phyloP scores from a whole-genome alignment of 2,113 vertebrate species.

The Hypocryptadius cinnamomeus region DNA sequence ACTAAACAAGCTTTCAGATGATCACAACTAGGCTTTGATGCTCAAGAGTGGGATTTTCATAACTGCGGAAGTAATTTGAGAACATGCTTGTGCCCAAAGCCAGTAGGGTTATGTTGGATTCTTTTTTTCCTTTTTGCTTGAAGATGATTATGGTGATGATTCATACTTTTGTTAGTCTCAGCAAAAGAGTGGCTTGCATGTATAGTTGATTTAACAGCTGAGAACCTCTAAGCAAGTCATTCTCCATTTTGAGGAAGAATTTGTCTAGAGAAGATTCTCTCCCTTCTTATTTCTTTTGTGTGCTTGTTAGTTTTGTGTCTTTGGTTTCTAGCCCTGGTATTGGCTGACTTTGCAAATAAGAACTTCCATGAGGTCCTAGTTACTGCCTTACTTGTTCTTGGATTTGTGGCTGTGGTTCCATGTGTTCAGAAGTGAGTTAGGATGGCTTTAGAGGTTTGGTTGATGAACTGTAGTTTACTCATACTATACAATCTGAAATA shows the following conservation, averaged over 20 bases:
- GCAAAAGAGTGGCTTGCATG: neutral
- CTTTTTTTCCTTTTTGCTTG: neutral
- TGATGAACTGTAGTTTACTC: neutral
- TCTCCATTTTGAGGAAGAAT: neutral
- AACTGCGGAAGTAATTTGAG: slow-evolving; percentile 9
- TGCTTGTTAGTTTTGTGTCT: neutral
- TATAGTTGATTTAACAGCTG: neutral
- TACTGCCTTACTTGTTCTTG: neutral
- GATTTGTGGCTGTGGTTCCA: neutral
- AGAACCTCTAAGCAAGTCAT: neutral
- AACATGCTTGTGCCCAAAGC: slow-evolving; percentile 16
- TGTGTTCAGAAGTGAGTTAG: neutral
- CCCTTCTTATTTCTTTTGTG: neutral
- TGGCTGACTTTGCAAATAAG: neutral
- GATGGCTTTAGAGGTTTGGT: neutral
- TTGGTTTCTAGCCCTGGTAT: neutral
- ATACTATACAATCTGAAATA: neutral
- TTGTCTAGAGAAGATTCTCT: neutral
- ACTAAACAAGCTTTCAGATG: slow-evolving; percentile 32
- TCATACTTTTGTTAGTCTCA: slow-evolving; percentile 11
- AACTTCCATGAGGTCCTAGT: neutral
- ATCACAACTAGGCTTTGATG: slow-evolving; percentile 5
- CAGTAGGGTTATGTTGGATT: neutral
- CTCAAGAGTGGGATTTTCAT: slow-evolving; percentile 24
- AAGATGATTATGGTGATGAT: slow-evolving; percentile 2